Conservation (phyloP, 2,888 invertebrate genomes). For the Eupithecia centaureata region DNA sequence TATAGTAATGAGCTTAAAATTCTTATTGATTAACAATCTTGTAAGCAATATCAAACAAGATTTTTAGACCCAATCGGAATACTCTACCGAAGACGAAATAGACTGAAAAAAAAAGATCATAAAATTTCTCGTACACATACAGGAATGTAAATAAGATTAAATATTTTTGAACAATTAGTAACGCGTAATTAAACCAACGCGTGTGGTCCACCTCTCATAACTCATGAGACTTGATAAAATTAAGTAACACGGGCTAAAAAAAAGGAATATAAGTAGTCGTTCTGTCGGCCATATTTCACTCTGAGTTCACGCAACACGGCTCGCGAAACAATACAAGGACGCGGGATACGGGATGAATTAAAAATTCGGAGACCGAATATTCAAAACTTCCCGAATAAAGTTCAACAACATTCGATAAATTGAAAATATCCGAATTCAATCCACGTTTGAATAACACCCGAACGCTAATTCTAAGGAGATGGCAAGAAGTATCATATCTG, state of each 20-base stretch:
- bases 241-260: conserved; percentile 75
- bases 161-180: conserved; percentile 51
- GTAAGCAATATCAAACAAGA: background rate
- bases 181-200: conserved; percentile 77
- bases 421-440: background rate
- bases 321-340: conserved; percentile 84
- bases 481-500: conserved; percentile 15
- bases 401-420: background rate
- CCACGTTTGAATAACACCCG: background rate
- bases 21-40: conserved; percentile 12
- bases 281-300: conserved; percentile 80
- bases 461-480: background rate
- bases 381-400: background rate
- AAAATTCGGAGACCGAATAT: conserved; percentile 35
- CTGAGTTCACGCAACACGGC: conserved; percentile 79
- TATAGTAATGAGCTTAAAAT: background rate
- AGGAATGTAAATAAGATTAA: conserved; percentile 4
- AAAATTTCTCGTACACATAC: background rate
- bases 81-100: background rate
- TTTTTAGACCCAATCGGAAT: background rate
- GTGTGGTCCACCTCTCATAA: conserved; percentile 82
- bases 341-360: conserved; percentile 63
- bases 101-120: background rate
- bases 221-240: conserved; percentile 83
- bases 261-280: conserved; percentile 81